phyloP scores from a whole-genome alignment of 1,140 invertebrate genomes.

The Leptoteleia sp. region DNA sequence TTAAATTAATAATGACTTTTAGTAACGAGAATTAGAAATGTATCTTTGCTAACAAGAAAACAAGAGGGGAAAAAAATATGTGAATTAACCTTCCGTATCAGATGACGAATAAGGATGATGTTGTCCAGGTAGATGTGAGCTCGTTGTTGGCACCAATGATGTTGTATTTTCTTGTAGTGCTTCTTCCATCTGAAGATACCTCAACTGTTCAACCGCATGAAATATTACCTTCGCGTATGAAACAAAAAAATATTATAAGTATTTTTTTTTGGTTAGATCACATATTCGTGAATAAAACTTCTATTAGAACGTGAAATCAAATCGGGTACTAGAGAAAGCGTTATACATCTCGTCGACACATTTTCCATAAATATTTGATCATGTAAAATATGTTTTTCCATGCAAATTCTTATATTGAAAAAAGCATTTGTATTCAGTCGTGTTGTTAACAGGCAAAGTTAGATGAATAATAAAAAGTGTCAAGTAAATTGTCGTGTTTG shows the following conservation, averaged over 20 bases:
- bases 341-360: neutral
- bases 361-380: conserved; percentile 9
- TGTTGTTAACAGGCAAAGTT: too few species aligned
- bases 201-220: conserved; percentile 75
- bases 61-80: conserved; percentile 24
- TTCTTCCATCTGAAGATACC: conserved; percentile 66
- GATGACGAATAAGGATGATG: conserved; percentile 59
- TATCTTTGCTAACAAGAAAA: too few species aligned
- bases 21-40: neutral
- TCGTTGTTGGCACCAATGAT: conserved; percentile 62
- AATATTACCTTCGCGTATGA: conserved; percentile 73
- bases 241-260: conserved; percentile 14
- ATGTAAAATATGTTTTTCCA: conserved; percentile 13
- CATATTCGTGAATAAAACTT: conserved; percentile 1
- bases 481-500: too few species aligned
- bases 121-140: conserved; percentile 68
- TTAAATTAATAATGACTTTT: conserved; percentile 16
- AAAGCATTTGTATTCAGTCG: too few species aligned
- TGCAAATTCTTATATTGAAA: too few species aligned
- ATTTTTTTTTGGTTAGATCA: conserved; percentile 22
- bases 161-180: conserved; percentile 40
- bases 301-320: neutral
- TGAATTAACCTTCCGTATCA: conserved; percentile 41
- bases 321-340: neutral
- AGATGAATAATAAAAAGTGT: too few species aligned